phyloP scores from a whole-genome alignment of 2,113 vertebrate genomes.

The Megalops atlanticus region DNA sequence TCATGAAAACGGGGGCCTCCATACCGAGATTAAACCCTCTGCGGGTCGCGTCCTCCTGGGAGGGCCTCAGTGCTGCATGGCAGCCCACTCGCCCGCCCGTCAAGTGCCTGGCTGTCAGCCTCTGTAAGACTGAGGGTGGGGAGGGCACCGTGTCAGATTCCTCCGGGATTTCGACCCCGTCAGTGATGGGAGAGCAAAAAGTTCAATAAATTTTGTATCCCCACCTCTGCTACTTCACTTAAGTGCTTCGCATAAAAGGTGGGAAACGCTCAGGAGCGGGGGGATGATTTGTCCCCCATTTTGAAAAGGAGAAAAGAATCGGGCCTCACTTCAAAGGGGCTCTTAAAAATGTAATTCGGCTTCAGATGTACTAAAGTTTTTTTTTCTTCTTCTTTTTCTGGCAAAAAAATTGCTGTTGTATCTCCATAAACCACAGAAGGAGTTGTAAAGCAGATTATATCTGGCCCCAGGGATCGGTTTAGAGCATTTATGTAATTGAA shows the following conservation, averaged over 20 bases:
- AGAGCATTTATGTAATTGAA: conserved; percentile 36
- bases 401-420: conserved; percentile 29
- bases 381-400: conserved; percentile 14
- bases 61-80: conserved; percentile 40
- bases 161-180: conserved; percentile 26
- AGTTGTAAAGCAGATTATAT: conserved; percentile 38
- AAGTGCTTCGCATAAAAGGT: conserved; percentile 42
- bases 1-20: conserved; percentile 43
- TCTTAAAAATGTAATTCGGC: conserved; percentile 28
- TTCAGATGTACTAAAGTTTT: conserved; percentile 36
- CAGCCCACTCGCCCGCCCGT: conserved; percentile 44
- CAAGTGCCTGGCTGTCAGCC: conserved; percentile 48
- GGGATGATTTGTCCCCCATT: conserved; percentile 36
- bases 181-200: conserved; percentile 26
- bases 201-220: conserved; percentile 45
- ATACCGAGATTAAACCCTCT: conserved; percentile 51
- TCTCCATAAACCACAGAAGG: conserved; percentile 33
- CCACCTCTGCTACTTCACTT: conserved; percentile 44
- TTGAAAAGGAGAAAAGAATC: conserved; percentile 19
- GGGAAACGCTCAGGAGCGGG: conserved; percentile 25
- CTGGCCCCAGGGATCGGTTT: conserved; percentile 22
- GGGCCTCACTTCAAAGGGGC: conserved; percentile 22
- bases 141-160: conserved; percentile 16
- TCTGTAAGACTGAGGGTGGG: conserved; percentile 34
- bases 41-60: conserved; percentile 43